A percentile compares a stretch with the other conserved stretches of the same genome.
Evolutionary conservation across 2,797 vertebrate genomes (phyloP).

Genomic region (Platalea minor): DNA sequence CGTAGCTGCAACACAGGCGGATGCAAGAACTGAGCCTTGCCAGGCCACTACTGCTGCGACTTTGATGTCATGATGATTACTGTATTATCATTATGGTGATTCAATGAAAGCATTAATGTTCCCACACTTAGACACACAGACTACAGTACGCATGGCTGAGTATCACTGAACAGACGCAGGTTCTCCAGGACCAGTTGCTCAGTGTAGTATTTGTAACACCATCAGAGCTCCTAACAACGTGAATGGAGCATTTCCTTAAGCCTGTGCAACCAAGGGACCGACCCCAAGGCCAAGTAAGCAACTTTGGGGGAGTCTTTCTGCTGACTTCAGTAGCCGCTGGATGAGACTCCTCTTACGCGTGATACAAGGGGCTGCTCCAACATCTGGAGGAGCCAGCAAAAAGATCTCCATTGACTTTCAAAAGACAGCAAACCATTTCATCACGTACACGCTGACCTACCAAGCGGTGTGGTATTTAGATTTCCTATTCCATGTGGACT

Average conservation of each 20-base stretch:
- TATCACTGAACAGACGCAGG: not conserved
- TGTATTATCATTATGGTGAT: not conserved
- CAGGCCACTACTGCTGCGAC: not conserved
- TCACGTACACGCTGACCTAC: not conserved
- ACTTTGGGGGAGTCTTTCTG: rapidly evolving
- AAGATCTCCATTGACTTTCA: not conserved
- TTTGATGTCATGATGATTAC: not conserved
- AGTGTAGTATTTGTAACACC: not conserved
- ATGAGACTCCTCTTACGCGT: rapidly evolving
- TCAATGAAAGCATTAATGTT: not conserved
- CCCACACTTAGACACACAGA: not conserved
- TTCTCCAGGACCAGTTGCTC: not conserved
- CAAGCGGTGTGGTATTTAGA: not conserved
- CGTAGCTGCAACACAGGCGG: not conserved
- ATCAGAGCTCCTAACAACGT: not conserved
- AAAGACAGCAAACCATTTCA: not conserved
- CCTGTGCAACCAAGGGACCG: not conserved
- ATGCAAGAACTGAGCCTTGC: not conserved
- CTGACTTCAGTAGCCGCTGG: not conserved
- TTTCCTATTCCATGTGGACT: not conserved
- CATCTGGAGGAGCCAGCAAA: not conserved
- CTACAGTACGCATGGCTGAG: not conserved
- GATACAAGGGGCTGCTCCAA: not conserved
- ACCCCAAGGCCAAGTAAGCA: not conserved
- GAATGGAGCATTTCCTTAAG: not conserved